Base-by-base conservation (phyloP, 1,140 invertebrate species). In the Gonatopus flavifemur region DNA sequence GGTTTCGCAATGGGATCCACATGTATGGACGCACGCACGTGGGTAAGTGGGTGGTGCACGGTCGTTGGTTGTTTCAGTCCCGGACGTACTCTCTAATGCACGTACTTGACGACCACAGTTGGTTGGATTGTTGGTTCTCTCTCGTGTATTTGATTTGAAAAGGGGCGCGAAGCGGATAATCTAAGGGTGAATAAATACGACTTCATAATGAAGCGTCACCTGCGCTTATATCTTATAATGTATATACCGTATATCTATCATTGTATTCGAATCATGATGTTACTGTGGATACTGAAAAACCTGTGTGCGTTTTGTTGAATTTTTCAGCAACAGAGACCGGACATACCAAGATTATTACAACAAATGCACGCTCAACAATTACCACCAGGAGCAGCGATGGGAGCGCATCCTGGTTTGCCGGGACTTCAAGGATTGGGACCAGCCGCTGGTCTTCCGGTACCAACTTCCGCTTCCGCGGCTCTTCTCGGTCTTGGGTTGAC, bases 361-460 rank as follows among this genome's bases (percentile, higher is more conserved):
- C 91, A 94, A 80, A 94, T 95, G 89, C 93, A 95, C 68, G 90
- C 92, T 18, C 87, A 93, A 72, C 90, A 94, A 76, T 68, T 94
- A 49, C 90, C 90, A n/a, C 76, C 80, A 1, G 88, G 88, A 52
- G 86, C 88, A 5, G 80, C 82, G 10, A 89, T 93, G 63, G 86
- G 74, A 10, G 77, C 76, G 3, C 81, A 80, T 46, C 67, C 85
- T 54, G 79, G 79, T 7, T 37, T 81, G 55, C 59, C 81, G 57
- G 66, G 77, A 25, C 44, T 78, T 40, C 70, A 74, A 10, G 72
- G 68, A 43, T 57, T 78, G n/a, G 72, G 68, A 18, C 74, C 76
- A 22, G 65, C 64, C 64, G 59, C 59, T 56, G 61, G 80, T 52
- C 56, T 82, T 69, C 73, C 72, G 56, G 80, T 66, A 46, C 76